A percentile compares a stretch with the other conserved stretches of the same genome.
Evolutionary conservation across 2,888 invertebrate species (phyloP).

Genomic region (Microplitis manilae): DNA sequence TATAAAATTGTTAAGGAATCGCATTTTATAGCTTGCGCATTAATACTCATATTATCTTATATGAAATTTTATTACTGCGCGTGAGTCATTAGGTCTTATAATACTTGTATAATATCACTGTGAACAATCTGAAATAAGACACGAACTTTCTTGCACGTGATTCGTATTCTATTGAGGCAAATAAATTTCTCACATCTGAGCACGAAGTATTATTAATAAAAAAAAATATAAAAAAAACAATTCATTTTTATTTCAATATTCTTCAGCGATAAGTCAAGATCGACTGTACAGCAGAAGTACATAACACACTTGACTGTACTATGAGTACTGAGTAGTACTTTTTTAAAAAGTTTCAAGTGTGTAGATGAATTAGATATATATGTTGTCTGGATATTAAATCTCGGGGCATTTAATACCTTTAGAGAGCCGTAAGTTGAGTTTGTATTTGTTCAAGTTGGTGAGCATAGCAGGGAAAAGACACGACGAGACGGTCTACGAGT

Average conservation of each 20-base stretch:
- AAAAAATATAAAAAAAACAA: neutral
- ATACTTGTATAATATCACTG: constrained; percentile 12
- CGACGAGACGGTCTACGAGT: neutral
- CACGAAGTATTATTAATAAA: neutral
- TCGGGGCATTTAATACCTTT: constrained; percentile 14
- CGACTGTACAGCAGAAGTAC: neutral
- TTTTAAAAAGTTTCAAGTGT: neutral
- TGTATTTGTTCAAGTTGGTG: neutral
- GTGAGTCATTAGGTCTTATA: constrained; percentile 38
- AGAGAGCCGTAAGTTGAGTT: neutral
- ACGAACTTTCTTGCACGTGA: constrained; percentile 33
- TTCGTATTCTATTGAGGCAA: constrained; percentile 33
- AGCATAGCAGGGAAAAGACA: neutral
- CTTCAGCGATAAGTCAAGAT: neutral
- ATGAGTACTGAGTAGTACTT: neutral
- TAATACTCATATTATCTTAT: constrained; percentile 31
- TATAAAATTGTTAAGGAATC: constrained; percentile 17
- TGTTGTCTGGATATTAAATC: constrained; percentile 26
- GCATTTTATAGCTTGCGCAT: constrained; percentile 23
- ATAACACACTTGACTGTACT: no score
- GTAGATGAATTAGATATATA: neutral
- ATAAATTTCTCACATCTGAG: constrained; percentile 23
- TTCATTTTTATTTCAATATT: constrained; percentile 2
- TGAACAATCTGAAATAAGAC: constrained; percentile 8
- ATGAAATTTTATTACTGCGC: constrained; percentile 42